These are phyloP conservation scores for Electrophaes corylata DNA, from an alignment of 2,888 invertebrate genomes.

Conservation along the genomic window DNA sequence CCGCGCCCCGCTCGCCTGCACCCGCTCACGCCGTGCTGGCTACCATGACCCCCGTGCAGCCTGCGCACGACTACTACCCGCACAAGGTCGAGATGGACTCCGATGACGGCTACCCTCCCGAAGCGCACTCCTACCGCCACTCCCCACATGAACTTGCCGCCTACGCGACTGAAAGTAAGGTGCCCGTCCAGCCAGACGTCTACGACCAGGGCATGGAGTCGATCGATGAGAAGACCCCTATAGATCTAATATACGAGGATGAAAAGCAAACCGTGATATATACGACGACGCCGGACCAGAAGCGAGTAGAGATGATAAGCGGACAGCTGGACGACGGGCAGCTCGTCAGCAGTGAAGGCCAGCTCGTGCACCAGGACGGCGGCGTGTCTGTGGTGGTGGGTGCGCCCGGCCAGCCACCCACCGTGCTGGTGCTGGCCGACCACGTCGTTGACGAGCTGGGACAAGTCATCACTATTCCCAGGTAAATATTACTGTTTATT, in stretches of 20 bases:
- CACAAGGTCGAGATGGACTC: slow-evolving; percentile 86
- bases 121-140: slow-evolving; percentile 84
- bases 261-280: slow-evolving; percentile 94
- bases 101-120: slow-evolving; percentile 85
- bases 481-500: slow-evolving; percentile 59
- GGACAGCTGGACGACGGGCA: slow-evolving; percentile 86
- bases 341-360: slow-evolving; percentile 77
- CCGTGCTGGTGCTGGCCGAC: slow-evolving; percentile 89
- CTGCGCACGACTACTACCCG: slow-evolving; percentile 88
- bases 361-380: slow-evolving; percentile 71
- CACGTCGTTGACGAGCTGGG: slow-evolving; percentile 88
- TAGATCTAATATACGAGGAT: slow-evolving; percentile 93
- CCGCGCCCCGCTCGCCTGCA: slow-evolving; percentile 86
- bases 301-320: slow-evolving; percentile 91
- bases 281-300: slow-evolving; percentile 91
- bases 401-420: slow-evolving; percentile 77
- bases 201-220: slow-evolving; percentile 79
- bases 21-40: slow-evolving; percentile 90
- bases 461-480: slow-evolving; percentile 87
- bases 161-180: slow-evolving; percentile 83
- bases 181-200: slow-evolving; percentile 82
- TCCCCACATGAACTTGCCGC: slow-evolving; percentile 81
- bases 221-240: slow-evolving; percentile 88
- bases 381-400: slow-evolving; percentile 81
- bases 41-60: slow-evolving; percentile 93